These are phyloP conservation scores for Diploptera punctata DNA, from an alignment of 2,888 invertebrate species.

Conservation along the genomic window DNA sequence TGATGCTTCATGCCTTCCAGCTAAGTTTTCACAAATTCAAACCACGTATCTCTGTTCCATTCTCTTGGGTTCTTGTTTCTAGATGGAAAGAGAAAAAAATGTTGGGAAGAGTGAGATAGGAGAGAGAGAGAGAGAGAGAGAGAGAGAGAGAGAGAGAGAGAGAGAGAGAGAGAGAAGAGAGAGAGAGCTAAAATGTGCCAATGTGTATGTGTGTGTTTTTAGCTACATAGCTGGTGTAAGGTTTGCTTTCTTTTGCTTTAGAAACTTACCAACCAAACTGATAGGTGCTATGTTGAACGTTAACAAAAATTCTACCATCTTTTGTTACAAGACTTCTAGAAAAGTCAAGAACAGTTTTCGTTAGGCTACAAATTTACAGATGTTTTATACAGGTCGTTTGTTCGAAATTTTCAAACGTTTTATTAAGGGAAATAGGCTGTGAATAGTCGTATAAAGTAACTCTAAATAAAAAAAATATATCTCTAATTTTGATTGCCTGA, in stretches of 20 bases:
- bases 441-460: too few relatives aligned
- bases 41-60: conserved; percentile 36
- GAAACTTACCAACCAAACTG: not conserved
- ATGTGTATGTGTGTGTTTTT: conserved; percentile 24
- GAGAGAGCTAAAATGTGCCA: too few relatives aligned
- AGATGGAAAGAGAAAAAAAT: conserved; percentile 19
- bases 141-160: conserved; percentile 5
- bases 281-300: not conserved
- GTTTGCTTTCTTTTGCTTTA: not conserved
- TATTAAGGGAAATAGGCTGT: too few relatives aligned
- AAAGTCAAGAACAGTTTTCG: not conserved
- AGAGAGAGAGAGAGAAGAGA: not conserved
- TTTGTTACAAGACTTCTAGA: conserved; percentile 4
- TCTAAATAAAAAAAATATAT: too few relatives aligned
- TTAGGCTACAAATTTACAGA: too few relatives aligned
- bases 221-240: not conserved
- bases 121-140: not conserved
- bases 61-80: conserved; percentile 33
- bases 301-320: not conserved
- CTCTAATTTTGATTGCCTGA: too few relatives aligned
- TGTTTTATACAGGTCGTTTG: too few relatives aligned
- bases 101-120: not conserved
- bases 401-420: too few relatives aligned
- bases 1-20: conserved; percentile 25
- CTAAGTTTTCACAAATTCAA: conserved; percentile 34